Evolutionary conservation across 2,113 vertebrate genomes (phyloP), one percentile per base, ranked within the genome.

Genomic region (Mellivora capensis): DNA sequence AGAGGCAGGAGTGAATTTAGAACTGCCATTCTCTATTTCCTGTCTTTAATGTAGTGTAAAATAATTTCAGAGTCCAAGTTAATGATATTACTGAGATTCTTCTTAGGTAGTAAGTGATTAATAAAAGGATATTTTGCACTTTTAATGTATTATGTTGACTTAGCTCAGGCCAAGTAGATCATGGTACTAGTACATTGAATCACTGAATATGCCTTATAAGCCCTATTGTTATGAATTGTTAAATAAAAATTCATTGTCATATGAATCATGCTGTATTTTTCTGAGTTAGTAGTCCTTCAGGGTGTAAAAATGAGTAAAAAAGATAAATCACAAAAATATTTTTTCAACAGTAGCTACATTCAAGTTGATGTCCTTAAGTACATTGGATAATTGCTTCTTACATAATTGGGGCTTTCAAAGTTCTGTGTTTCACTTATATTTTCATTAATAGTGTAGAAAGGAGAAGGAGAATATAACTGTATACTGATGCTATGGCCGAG

Each of bases 301-400:
- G 91, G 17, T 94, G 37, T 91, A 89, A 85, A 96, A 94, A 67
- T 91, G 42, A 81, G 42, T 93, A 91, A 95, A 95, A 39, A 52
- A 91, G 80, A 29, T 74, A 64, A 44, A 64, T 90, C 39, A 96
- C 29, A 91, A 91, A 96, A 90, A 88, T 95, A 42, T 90, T 92
- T 79, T 74, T 77, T 67, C 62, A 90, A 67, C 11, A 72, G 39
- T 82, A 89, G 34, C 25, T 83, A 14, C 29, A 64, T 97, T 94
- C 54, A 67, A n/a, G 84, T 94, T 44, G 54, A 34, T 92, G 9
- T 93, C 47, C 6, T 9, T 91, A 76, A 76, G 27, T 59, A 90
- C 12, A 23, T 57, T 91, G 49, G 27, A 96, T 59, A 83, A 72
- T 90, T 64, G 4, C 23, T 61, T 79, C 27, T 67, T 86, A 59